Base-by-base conservation (phyloP, 2,797 vertebrate species). In the Scleropages formosus region DNA sequence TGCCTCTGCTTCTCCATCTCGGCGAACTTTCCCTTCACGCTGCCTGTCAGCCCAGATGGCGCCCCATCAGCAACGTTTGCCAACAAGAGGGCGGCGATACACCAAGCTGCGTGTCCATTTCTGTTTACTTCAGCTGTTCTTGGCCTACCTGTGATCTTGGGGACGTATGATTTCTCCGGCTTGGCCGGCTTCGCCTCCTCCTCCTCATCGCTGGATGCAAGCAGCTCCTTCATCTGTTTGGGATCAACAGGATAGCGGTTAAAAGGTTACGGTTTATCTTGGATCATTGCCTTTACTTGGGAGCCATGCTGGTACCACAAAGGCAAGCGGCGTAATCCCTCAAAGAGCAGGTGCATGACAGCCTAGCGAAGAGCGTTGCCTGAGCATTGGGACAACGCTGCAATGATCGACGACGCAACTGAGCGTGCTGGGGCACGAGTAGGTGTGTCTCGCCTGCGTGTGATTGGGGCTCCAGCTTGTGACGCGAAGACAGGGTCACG, bases 1-100 rank as follows among this genome's bases (percentile, higher is more conserved):
- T 98, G 93, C 81, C 96, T 93, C 86, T 98, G 95, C 79, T 97
- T 99, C 87, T 98, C 98, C 98, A 99, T 99, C 88, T 94, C 98
- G 72, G 93, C 97, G 89, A 99, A 99, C 82, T 94, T 99, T 77
- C 98, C 98, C 88, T 98, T 99, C 76, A 99, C 97, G 0, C 96
- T 99, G 75, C 98, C 98, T 99, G 87, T 75, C 75, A 80, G 79
- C 44, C 44, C 61, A 79, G 68, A 73, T 26, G 53, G 6, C 58
- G 12, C 12, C 18, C 11, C n/a, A 53, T n/a, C 4, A 58, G n/a
- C n/a, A 20, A n/a, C 20, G 6, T 31, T n/a, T 22, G 18, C 20
- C 39, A 13, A 4, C 7, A 1, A 26, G 11, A 60, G 22, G 16
- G 26, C 12, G 0, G 27, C 22, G 62, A 27, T 18, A 9, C 27